Base-by-base conservation (phyloP, 2,113 vertebrate species). In the Fulmarus glacialis region DNA sequence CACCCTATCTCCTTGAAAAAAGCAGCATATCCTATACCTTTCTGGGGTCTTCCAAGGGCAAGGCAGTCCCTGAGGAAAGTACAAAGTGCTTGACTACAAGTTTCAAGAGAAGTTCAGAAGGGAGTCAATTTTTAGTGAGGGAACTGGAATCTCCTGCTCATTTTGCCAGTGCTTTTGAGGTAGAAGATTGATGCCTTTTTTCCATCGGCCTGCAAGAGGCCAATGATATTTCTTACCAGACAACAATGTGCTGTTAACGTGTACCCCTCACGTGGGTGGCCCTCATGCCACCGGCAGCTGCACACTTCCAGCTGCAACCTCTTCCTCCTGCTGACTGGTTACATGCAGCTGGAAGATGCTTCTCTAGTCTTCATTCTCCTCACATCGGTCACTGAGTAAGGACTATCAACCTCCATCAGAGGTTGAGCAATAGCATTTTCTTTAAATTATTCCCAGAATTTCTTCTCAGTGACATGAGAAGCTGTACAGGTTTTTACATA, bases 231-330 rank as follows among this genome's bases (percentile, higher is more conserved):
- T 66, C 42, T 67, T 45, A 81, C 55, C 47, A 60, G 56, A 48
- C 11, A 78, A 50, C 42, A 50, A 5, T 3, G 3, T 0, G 1
- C 26, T 72, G 32, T 30, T 52, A 60, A 82, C 0, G 1, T 7
- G 7, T n/a, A 63, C 30, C 24, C 15, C 34, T 55, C n/a, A n/a
- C n/a, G n/a, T n/a, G 4, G 16, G 36, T 29, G 18, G 38, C 21
- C 29, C 20, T 63, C 30, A 45, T 7, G 8, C 6, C 38, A 20
- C 5, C 2, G 4, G 29, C 22, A 80, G 34, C 34, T 34, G 29
- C 26, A 34, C 15, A 2, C 26, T 84, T 82, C 23, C 24, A 84
- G 40, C 26, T 78, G 42, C 60, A 88, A 36, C 11, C 21, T 64
- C 48, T 5, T 86, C 53, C 30, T 73, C 40, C 42, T n/a, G 21